Evolutionary conservation across 37 sponge, comb jelly and placozoan genomes (phyloP).

Genomic region (Oscarella lobularis): DNA sequence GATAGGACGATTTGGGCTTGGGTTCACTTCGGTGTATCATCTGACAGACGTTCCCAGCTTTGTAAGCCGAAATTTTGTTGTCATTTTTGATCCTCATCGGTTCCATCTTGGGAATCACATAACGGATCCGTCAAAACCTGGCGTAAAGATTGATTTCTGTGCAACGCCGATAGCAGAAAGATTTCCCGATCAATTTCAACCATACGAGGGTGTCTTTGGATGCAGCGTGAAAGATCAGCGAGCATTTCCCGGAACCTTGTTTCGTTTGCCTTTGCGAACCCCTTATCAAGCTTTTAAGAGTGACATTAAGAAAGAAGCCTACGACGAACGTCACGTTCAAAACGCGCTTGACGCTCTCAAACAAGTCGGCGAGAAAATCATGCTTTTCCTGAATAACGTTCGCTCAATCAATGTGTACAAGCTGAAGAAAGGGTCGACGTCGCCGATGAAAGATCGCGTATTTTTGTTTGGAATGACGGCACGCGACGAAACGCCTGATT

Average conservation of each 20-base stretch:
- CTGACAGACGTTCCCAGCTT: slow-evolving; percentile 42
- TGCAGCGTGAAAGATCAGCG: slow-evolving; percentile 14
- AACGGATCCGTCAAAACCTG: slow-evolving; percentile 27
- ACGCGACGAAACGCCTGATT: no score
- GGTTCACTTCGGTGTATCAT: slow-evolving; percentile 65
- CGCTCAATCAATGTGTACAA: slow-evolving; percentile 16
- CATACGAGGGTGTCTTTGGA: slow-evolving; percentile 57
- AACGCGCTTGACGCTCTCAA: slow-evolving; percentile 9
- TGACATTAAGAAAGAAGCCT: slow-evolving; percentile 25
- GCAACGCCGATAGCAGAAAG: not conserved
- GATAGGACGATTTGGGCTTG: slow-evolving; percentile 11
- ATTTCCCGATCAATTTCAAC: slow-evolving; percentile 42
- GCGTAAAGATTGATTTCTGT: slow-evolving; percentile 16
- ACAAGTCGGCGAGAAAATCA: slow-evolving; percentile 12
- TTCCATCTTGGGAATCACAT: slow-evolving; percentile 17
- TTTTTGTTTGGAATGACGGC: no score
- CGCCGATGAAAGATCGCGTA: no score
- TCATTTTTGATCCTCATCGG: slow-evolving; percentile 56
- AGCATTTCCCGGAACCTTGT: slow-evolving; percentile 41
- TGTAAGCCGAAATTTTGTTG: slow-evolving; percentile 22
- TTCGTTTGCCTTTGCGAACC: slow-evolving; percentile 59
- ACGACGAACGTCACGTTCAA: slow-evolving; percentile 4
- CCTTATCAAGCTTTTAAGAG: slow-evolving; percentile 4
- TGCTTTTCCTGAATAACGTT: slow-evolving; percentile 42
- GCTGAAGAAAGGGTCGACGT: slow-evolving; percentile 7